Evolutionary conservation across 2,888 invertebrate species (phyloP), one percentile per base, ranked within the genome.

Genomic region (Erynnis tages): DNA sequence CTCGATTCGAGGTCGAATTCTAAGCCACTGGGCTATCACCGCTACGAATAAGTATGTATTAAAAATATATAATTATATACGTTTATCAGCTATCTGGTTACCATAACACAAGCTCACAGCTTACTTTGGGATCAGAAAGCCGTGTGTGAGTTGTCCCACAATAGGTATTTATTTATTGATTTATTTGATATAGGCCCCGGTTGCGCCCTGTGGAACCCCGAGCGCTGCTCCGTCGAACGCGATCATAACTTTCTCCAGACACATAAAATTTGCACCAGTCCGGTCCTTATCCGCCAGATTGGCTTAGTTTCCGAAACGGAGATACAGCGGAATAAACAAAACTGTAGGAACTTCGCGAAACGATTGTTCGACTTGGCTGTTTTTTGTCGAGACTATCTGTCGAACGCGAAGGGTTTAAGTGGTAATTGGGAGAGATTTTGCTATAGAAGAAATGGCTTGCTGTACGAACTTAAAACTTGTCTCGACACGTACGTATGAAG

Each of bases 211-310:
- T 41, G 48, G 54, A 41, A 53, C 56, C 10, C 56, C 19, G 41
- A 53, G 32, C 16, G 8, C 50, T 48, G 52, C 35, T 27, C 16
- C 19, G 44, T 52, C 49, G 41, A 45, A 57, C 38, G 53, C 57
- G 54, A 57, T 54, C 56, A 54, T 57, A 54, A 57, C 45, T 57
- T 54, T 34, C 45, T 29, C 27, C 27, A 41, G n/a, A 38, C 48
- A 46, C 54, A 54, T 57, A 54, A 54, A 57, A 57, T 54, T 57
- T 54, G 54, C 49, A 53, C 46, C 38, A 45, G 41, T 48, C 52
- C 54, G 54, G 46, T 56, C 52, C 46, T 48, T 53, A 43, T 47
- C 25, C 35, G 40, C 37, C 23, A 53, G 54, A 53, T 57, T 54
- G 54, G 46, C 43, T 53, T 44, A 53, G 53, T 55, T 53, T 53